These are phyloP conservation scores for Dolichoris vasculosae DNA, from an alignment of 1,140 invertebrate species.

Conservation along the genomic window DNA sequence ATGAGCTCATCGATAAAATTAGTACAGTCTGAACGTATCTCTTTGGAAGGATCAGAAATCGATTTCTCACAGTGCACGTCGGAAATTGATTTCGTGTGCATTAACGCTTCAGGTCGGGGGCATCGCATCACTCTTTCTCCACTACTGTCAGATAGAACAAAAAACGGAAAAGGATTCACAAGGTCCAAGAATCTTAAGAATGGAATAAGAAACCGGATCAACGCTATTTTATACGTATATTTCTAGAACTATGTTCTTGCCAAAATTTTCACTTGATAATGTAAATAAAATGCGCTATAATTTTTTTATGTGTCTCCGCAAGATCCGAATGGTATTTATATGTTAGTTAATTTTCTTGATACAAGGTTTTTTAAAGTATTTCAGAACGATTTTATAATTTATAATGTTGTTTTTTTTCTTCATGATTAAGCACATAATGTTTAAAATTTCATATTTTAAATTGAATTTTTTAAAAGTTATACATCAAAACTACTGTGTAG, in stretches of 20 bases:
- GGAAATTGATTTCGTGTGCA: conserved; percentile 45
- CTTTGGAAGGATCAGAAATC: conserved; percentile 14
- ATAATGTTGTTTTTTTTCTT: no score
- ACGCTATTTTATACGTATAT: no score
- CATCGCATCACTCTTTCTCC: not conserved
- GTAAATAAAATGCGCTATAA: no score
- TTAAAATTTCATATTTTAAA: no score
- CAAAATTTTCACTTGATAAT: not conserved
- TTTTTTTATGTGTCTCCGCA: no score
- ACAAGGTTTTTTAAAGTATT: no score
- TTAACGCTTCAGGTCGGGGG: conserved; percentile 11
- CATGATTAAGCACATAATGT: no score
- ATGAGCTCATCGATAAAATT: conserved; percentile 20
- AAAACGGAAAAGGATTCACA: not conserved
- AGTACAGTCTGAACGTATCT: not conserved
- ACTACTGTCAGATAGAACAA: not conserved
- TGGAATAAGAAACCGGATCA: not conserved
- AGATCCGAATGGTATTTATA: no score
- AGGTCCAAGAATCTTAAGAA: not conserved
- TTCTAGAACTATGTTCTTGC: not conserved
- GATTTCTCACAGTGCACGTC: conserved; percentile 43
- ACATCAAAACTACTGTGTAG: no score
- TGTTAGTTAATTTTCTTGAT: no score
- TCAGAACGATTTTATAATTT: no score
- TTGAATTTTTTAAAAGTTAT: no score